Conservation (phyloP, 2,113 vertebrate genomes). For the Ivindomyrus marchei region DNA sequence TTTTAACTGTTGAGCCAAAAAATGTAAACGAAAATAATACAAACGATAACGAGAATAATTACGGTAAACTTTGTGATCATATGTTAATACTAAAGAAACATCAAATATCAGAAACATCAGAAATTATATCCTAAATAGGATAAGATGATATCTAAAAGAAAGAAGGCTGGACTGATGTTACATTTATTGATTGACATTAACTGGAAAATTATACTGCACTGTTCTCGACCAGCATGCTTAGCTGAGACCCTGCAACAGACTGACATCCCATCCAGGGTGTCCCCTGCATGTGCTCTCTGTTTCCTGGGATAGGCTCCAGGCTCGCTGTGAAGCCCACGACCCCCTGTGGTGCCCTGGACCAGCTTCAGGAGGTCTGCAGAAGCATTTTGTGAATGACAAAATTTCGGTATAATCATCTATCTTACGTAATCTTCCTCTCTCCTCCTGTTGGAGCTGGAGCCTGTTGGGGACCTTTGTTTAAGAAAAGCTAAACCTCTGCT, state of each 20-base stretch:
- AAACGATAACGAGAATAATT: neutral
- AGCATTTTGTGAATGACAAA: neutral
- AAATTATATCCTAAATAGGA: neutral
- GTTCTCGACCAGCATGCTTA: neutral
- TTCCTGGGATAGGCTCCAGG: neutral
- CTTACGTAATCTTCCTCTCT: neutral
- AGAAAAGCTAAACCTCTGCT: neutral
- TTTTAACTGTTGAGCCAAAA: neutral
- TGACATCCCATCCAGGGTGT: neutral
- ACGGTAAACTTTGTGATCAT: neutral
- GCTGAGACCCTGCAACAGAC: neutral
- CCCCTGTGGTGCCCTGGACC: neutral
- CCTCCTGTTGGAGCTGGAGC: neutral
- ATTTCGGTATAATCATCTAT: neutral
- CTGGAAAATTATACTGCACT: neutral
- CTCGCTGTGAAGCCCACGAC: neutral
- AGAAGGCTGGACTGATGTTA: neutral
- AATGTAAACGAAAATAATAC: neutral
- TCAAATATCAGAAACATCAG: neutral
- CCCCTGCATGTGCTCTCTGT: neutral
- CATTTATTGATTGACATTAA: neutral
- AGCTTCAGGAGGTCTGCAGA: neutral
- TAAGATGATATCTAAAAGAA: neutral
- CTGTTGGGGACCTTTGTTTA: neutral
- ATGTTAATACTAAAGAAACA: neutral